Conservation (phyloP, 2,113 vertebrate species). For the Oryzias javanicus region DNA sequence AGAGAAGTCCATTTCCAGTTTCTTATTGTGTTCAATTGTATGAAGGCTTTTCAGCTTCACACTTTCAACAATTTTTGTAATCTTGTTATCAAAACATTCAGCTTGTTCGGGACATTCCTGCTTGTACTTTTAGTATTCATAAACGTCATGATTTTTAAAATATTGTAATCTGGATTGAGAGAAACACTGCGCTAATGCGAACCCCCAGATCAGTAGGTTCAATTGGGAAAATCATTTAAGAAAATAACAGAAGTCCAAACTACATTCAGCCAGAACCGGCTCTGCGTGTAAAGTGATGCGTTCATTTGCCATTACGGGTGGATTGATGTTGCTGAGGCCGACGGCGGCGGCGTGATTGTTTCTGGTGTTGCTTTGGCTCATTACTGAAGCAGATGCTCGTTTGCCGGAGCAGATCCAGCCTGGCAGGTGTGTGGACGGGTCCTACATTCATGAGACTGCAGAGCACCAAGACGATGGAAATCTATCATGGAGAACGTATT, state of each 20-base stretch:
- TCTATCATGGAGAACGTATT: constrained; percentile 13
- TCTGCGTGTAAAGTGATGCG: constrained; percentile 50
- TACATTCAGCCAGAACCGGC: constrained; percentile 26
- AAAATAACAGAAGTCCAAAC: constrained; percentile 21
- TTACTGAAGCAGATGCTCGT: constrained; percentile 75
- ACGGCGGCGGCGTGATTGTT: constrained; percentile 68
- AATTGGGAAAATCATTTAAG: background rate
- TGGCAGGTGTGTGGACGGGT: constrained; percentile 45
- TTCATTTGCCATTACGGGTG: constrained; percentile 75
- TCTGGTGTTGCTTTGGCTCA: constrained; percentile 60
- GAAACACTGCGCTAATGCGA: too few relatives aligned
- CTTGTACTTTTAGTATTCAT: too few relatives aligned
- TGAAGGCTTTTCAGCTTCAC: too few relatives aligned
- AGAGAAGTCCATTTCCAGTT: too few relatives aligned
- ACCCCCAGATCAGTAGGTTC: too few relatives aligned
- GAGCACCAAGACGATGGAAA: constrained; percentile 10
- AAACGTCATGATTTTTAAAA: too few relatives aligned
- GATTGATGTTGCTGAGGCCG: constrained; percentile 65
- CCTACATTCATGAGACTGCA: background rate
- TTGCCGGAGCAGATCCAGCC: constrained; percentile 46
- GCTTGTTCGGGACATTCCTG: too few relatives aligned
- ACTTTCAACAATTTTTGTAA: too few relatives aligned
- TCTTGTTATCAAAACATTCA: too few relatives aligned
- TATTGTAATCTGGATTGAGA: too few relatives aligned
- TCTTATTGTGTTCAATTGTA: too few relatives aligned